phyloP scores from a whole-genome alignment of 2,888 invertebrate genomes.

The Drymonia ruficornis region DNA sequence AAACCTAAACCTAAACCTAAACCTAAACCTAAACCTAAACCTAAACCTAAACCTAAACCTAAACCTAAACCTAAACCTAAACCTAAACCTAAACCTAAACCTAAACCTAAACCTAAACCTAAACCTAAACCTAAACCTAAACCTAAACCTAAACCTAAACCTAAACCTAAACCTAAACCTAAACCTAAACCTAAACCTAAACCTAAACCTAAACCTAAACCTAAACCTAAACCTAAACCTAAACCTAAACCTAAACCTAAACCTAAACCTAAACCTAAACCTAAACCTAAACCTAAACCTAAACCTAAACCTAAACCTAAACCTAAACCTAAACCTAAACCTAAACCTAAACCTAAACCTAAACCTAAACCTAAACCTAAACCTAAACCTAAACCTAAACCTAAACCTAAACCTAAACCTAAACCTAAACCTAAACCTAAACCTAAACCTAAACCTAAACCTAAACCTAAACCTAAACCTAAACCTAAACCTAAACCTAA shows the following conservation, averaged over 20 bases:
- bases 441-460: too few species aligned
- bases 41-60: constrained; percentile 21
- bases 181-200: constrained; percentile 9
- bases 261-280: constrained; percentile 5
- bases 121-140: constrained; percentile 11
- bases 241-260: too few species aligned
- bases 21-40: constrained; percentile 26
- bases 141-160: constrained; percentile 26
- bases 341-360: constrained; percentile 3
- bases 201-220: constrained; percentile 6
- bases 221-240: too few species aligned
- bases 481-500: too few species aligned
- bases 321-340: too few species aligned
- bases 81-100: constrained; percentile 6
- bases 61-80: constrained; percentile 9
- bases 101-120: too few species aligned
- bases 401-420: too few species aligned
- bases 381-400: too few species aligned
- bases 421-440: too few species aligned
- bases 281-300: constrained; percentile 8
- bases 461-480: too few species aligned
- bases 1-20: constrained; percentile 3
- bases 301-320: constrained; percentile 6
- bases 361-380: constrained; percentile 2
- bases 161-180: constrained; percentile 21